Conservation (phyloP, 2,113 vertebrate genomes). For the Hiodon tergisus region DNA sequence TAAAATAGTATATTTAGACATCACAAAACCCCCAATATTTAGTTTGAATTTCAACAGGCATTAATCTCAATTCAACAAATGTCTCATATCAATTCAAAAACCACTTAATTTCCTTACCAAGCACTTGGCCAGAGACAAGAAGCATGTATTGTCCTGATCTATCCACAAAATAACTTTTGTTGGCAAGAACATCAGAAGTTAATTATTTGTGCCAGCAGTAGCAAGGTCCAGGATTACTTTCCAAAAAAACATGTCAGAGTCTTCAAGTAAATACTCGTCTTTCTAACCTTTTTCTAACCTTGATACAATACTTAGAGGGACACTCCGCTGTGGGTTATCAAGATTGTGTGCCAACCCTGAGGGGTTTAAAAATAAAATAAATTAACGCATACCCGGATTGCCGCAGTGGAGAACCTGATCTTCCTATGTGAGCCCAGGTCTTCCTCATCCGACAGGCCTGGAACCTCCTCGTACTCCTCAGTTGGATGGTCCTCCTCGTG, state of each 20-base stretch:
- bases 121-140: background rate
- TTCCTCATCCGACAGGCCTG: constrained; percentile 82
- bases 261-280: background rate
- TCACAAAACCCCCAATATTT: too few species aligned
- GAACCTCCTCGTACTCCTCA: constrained; percentile 70
- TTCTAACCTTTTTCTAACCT: too few species aligned
- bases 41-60: too few species aligned
- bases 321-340: background rate
- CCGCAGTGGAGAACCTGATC: constrained; percentile 79
- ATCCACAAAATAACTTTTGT: background rate
- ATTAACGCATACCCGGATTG: constrained; percentile 70
- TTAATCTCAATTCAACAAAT: too few species aligned
- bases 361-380: background rate
- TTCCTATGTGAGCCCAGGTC: constrained; percentile 63
- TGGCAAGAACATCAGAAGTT: background rate
- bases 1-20: too few species aligned
- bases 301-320: too few species aligned
- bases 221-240: background rate
- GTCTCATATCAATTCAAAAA: too few species aligned
- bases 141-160: background rate
- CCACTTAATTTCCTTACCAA: background rate
- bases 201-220: background rate
- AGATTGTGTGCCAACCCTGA: too few species aligned
- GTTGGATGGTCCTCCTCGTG: constrained; percentile 57
- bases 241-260: too few species aligned